Percentiles rank a stretch among this genome's conserved stretches.
Evolutionary conservation across 2,113 vertebrate genomes (phyloP).

Genomic region (Entelurus aequoreus): DNA sequence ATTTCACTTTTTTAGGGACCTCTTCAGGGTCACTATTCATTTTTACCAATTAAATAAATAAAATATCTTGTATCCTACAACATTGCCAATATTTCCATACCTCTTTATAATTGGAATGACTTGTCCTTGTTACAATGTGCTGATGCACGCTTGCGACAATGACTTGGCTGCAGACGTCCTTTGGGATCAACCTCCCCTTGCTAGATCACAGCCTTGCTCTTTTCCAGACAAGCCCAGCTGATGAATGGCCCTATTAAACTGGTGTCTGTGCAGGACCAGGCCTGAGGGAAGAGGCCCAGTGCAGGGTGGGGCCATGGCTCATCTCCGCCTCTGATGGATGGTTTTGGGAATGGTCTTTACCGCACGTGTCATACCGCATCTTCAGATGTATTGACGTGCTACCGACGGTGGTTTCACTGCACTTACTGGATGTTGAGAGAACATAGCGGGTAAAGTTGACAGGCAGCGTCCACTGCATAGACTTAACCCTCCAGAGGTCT

Average conservation of each 20-base stretch:
- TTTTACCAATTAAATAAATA: too few species aligned
- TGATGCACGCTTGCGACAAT: constrained; percentile 5
- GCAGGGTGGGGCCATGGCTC: constrained; percentile 30
- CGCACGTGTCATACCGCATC: constrained; percentile 58
- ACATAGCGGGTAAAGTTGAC: background rate
- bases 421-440: constrained; percentile 24
- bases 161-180: constrained; percentile 33
- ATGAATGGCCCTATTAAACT: constrained; percentile 69
- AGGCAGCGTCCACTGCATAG: background rate
- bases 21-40: too few species aligned
- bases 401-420: background rate
- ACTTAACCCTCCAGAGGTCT: too few species aligned
- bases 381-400: constrained; percentile 48
- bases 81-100: too few species aligned
- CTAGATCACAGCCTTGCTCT: constrained; percentile 38
- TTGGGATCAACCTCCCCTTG: constrained; percentile 18
- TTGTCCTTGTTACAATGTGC: constrained; percentile 11
- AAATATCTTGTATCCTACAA: too few species aligned
- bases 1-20: too few species aligned
- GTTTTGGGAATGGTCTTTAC: constrained; percentile 61
- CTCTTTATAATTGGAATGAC: too few species aligned
- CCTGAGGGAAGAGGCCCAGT: constrained; percentile 31
- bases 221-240: constrained; percentile 41
- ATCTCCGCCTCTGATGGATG: constrained; percentile 59
- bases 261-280: constrained; percentile 38